Evolutionary conservation across 92 coral and sea anemone species (phyloP), one percentile per base, ranked within the genome.

Genomic region (Montipora capitata): DNA sequence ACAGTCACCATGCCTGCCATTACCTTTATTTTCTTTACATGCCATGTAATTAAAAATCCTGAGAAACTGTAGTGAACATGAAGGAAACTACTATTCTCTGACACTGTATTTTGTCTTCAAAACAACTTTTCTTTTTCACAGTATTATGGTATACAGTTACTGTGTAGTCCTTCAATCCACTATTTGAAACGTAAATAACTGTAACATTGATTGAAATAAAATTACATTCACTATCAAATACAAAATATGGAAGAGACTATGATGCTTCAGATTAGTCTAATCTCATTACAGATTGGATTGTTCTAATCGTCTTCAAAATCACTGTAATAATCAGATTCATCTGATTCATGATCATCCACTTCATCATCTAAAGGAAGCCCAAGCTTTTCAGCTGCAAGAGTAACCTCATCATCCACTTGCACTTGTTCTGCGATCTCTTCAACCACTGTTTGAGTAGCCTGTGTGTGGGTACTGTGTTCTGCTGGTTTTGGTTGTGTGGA

Each of bases 371-470:
- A 57, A 39, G 80, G 87, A 82, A 83, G 88, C 43, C 88, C 80
- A 71, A 71, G 68, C 72, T 72, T 83, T 83, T 82, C 79, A 70
- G 79, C 87, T 51, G 87, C 57, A 81, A 68, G 63, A 81, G 78
- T 8, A 82, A 82, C 78, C 48, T 48, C 68, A 3, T 82, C 78
- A 82, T 68, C 68, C 41, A 45, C 68, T 14, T 43, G 59, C 56
- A 61, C 41, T 78, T 78, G 72, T 42, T 78, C 83, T 15, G 58
- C 4, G 8, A 9, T 54, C 71, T 61, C 83, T 78, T 78, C 83
- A 64, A 18, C 83, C 61, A 76, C 18, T 9, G 83, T 61, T 78
- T 78, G 83, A 18, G 83, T 78, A 62, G 40, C 83, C 58, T 78
- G 83, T 76, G 81, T 76, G 81, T 76, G 0, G 59, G 59, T 78